Evolutionary conservation across 1,140 invertebrate genomes (phyloP), one percentile per base, ranked within the genome.

Genomic region (Augochlora pura): DNA sequence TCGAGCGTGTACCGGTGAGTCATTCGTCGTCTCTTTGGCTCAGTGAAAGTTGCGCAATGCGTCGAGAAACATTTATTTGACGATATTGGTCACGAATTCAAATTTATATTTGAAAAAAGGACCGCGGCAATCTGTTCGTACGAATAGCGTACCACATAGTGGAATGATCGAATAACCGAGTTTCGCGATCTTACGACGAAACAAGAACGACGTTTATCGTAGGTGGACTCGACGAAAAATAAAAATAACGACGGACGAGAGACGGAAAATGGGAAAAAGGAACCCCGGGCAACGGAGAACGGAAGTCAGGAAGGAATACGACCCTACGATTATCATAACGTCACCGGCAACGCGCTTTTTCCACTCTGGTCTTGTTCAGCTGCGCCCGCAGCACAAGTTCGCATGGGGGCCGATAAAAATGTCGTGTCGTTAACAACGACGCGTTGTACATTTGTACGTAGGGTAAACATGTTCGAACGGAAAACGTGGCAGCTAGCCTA

Each of bases 381-480:
- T 92, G 91, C 88, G 88, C 91, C 91, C 91, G 91, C 91, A 92
- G 90, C 85, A 81, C 74, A 42, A 65, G 72, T 76, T 84, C 69
- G 38, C 74, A 82, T 86, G 86, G 74, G 77, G 87, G 82, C 80
- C 78, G 90, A 91, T 90, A 90, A 91, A 90, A 90, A 84, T 90
- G 81, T 88, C 83, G 87, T 82, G 80, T 78, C 89, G 78, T 87
- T 82, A 76, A 71, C 72, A 83, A 65, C 77, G 80, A 86, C 72
- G 73, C 69, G 73, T 83, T 62, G 69, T 74, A 77, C 77, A 79
- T 86, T 77, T 77, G 64, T 87, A 83, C 74, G 54, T 46, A 46
- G 10, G 42, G 42, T 52, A 59, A 69, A 80, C 57, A 74, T 49
- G 63, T 81, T 71, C 75, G 59, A 75, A 84, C 64, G 86, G 80